Evolutionary conservation across 2,888 invertebrate genomes (phyloP), one percentile per base, ranked within the genome.

Genomic region (Apeira syringaria): DNA sequence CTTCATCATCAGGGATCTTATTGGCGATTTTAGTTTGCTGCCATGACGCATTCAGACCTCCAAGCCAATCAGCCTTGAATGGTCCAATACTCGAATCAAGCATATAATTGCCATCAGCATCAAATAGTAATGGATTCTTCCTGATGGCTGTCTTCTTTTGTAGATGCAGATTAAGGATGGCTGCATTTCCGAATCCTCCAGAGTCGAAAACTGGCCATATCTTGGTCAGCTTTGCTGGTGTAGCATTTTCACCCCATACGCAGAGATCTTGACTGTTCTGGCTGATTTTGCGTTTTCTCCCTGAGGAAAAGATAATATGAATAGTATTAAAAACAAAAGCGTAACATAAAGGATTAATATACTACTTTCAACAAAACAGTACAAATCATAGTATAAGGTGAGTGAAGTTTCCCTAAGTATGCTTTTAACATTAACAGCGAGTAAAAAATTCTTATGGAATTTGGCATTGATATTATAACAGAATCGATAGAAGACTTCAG

Each of bases 191-290:
- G 9, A 76, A 90, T 53, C 90, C 90, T 75, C 90, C 90, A 0
- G 90, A 90, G 47, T 90, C 90, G 47, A 90, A 90, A 0, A 90
- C 90, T 0, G 89, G 88, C 89, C 90, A 90, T 68, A 88, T 85
- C 60, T 82, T 87, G 59, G 74, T 80, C 11, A 75, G 69, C 57
- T 88, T 88, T 0, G 86, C 68, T 0, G 88, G 84, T 9, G 76
- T 74, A 0, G 72, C 45, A 39, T 68, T 74, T 20, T 83, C 80
- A 0, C 68, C 73, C 76, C 78, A 81, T 0, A 78, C 38, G 34
- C 79, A 78, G 0, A 88, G 40, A 1, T 83, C 82, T 28, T 72
- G 77, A 1, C 74, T 69, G 13, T 62, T 67, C 31, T 76, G 73
- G 49, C 80, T 80, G 37, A 62, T 61, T 52, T 85, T 90, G 9